A percentile compares a stretch with the other conserved stretches of the same genome.
Conservation (phyloP, 2,113 vertebrate species). For the Phaethornis superciliosus region DNA sequence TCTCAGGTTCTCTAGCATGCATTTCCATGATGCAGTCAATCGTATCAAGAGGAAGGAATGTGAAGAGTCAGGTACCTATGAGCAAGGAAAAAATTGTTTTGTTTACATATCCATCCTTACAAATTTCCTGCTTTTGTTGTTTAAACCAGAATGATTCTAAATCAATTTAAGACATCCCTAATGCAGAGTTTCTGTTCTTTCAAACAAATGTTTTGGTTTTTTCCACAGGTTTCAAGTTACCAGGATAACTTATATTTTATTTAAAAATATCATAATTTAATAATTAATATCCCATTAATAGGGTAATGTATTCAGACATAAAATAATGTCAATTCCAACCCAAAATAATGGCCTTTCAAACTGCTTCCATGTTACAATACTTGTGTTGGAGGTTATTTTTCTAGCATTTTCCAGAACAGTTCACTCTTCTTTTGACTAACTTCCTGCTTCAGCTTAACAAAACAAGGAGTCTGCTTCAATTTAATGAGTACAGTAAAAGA, state of each 20-base stretch:
- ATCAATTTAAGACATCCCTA: neutral
- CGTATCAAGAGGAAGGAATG: conserved; percentile 90
- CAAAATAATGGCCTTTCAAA: too few relatives aligned
- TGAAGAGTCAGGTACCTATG: conserved; percentile 90
- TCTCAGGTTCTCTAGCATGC: conserved; percentile 86
- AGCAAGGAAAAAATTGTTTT: neutral
- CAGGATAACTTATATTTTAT: neutral
- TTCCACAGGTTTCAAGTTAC: neutral
- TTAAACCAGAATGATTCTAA: neutral
- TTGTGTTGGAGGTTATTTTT: neutral
- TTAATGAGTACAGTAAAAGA: neutral
- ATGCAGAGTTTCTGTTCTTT: neutral
- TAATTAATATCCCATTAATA: neutral
- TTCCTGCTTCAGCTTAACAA: neutral
- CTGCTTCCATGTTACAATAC: too few relatives aligned
- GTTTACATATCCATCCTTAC: neutral
- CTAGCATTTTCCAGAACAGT: neutral
- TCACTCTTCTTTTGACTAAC: neutral
- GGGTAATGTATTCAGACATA: neutral
- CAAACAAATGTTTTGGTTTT: neutral
- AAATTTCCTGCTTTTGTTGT: neutral
- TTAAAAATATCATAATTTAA: too few relatives aligned
- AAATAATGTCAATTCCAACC: neutral
- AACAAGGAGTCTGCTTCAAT: neutral
- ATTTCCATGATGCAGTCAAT: conserved; percentile 90